Evolutionary conservation across 2,113 vertebrate species (phyloP), one percentile per base, ranked within the genome.

Genomic region (Bufo gargarizans): DNA sequence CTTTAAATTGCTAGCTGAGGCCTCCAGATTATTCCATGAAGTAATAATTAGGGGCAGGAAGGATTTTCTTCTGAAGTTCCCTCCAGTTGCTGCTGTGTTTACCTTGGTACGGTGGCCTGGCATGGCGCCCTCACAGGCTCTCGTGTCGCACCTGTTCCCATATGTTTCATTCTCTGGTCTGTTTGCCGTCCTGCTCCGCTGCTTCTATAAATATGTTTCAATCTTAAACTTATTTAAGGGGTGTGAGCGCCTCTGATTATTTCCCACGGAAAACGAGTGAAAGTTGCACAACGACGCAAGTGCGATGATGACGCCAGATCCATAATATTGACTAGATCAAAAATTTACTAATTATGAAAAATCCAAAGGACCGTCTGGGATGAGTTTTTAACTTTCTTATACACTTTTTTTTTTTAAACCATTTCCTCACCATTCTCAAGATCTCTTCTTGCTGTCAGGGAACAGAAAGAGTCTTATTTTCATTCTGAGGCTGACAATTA

Each of bases 61-160:
- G 22, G 3, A 14, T n/a, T 78, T 79, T 20, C 45, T 22, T 43
- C 20, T 16, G 49, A n/a, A 80, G 50, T 71, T 55, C n/a, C 45
- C 22, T 55, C 53, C 20, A n/a, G 50, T 65, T 7, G 78, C n/a
- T 33, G 86, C 59, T 80, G 20, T 58, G 63, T 78, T 87, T 81
- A 58, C 77, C 59, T 33, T 47, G 17, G 20, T 56, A 67, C 11
- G 49, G 49, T 71, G 20, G 61, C 50, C 65, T 88, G 87, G 80
- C 87, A 11, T 49, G 1, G 2, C 9, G 87, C 87, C 80, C 43
- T 17, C 55, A 6, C 13, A 19, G 14, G 16, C 58, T 53, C 55
- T 82, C 58, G 43, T 22, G 33, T 84, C 71, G 55, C 86, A 88
- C 86, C 86, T 88, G 79, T 88, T 88, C 86, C 67, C 55, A 82